Evolutionary conservation across 2,888 invertebrate species (phyloP).

Genomic region (Limnephilus rhombicus): DNA sequence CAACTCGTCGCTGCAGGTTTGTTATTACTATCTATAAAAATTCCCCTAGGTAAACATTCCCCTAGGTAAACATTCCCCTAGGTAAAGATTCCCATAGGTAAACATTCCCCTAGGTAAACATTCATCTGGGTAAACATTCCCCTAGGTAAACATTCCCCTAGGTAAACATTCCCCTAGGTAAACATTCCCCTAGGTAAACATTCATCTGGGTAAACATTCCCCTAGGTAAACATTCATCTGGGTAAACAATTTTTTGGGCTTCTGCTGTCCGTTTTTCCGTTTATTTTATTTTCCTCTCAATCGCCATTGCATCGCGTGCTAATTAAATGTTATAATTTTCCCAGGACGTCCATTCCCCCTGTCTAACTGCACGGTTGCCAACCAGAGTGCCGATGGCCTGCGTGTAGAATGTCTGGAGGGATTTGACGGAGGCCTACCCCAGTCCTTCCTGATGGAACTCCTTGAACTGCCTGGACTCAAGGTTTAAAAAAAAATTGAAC

Average conservation of each 20-base stretch:
- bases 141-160: not conserved
- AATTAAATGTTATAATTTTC: not conserved
- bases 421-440: conserved; percentile 92
- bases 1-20: conserved; percentile 91
- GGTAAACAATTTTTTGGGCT: not conserved
- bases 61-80: not conserved
- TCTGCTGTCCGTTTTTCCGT: not conserved
- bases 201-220: too few relatives aligned
- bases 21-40: conserved; percentile 63
- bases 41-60: not conserved
- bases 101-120: not conserved
- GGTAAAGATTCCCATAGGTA: too few relatives aligned
- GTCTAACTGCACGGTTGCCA: conserved; percentile 92
- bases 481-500: conserved; percentile 68
- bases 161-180: not conserved
- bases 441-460: conserved; percentile 90
- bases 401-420: conserved; percentile 92
- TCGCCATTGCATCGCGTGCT: not conserved
- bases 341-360: conserved; percentile 92
- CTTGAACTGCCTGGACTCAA: conserved; percentile 83
- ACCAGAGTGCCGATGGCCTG: conserved; percentile 90
- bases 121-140: not conserved
- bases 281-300: not conserved
- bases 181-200: not conserved
- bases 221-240: too few relatives aligned